Conservation (phyloP, 1,140 invertebrate species). For the Agraylea sexmaculata region DNA sequence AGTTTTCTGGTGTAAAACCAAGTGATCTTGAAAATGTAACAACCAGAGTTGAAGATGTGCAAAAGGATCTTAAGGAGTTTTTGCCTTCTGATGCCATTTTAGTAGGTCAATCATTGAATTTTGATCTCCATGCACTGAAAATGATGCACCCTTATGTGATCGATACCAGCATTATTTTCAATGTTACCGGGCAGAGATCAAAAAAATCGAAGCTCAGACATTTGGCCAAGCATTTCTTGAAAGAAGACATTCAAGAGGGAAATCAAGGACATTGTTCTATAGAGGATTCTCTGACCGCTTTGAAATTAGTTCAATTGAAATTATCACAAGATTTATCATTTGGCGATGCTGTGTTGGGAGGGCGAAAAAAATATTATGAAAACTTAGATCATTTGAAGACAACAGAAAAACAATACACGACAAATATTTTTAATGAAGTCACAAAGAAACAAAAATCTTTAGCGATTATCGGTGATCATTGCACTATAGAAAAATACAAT, state of each 20-base stretch:
- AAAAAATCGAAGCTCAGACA: constrained; percentile 71
- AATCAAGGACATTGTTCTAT: constrained; percentile 68
- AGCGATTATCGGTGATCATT: constrained; percentile 42
- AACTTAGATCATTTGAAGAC: constrained; percentile 29
- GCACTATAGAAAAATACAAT: constrained; percentile 46
- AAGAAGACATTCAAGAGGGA: constrained; percentile 64
- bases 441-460: constrained; percentile 48
- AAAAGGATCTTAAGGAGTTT: constrained; percentile 54
- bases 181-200: constrained; percentile 61
- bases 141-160: constrained; percentile 95
- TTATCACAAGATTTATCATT: constrained; percentile 60
- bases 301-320: constrained; percentile 81
- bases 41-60: constrained; percentile 69
- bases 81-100: constrained; percentile 83
- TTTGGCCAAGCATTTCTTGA: constrained; percentile 62
- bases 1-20: constrained; percentile 73
- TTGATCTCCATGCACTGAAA: constrained; percentile 76
- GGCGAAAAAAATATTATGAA: constrained; percentile 40
- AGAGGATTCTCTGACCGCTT: constrained; percentile 73
- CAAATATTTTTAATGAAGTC: constrained; percentile 55
- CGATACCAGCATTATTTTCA: constrained; percentile 87
- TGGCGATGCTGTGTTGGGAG: constrained; percentile 59
- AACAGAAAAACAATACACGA: constrained; percentile 40
- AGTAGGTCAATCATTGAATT: constrained; percentile 84
- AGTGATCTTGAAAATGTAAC: constrained; percentile 59